Evolutionary conservation across 1,140 invertebrate species (phyloP), one percentile per base, ranked within the genome.

Genomic region (Nasonia longicornis): DNA sequence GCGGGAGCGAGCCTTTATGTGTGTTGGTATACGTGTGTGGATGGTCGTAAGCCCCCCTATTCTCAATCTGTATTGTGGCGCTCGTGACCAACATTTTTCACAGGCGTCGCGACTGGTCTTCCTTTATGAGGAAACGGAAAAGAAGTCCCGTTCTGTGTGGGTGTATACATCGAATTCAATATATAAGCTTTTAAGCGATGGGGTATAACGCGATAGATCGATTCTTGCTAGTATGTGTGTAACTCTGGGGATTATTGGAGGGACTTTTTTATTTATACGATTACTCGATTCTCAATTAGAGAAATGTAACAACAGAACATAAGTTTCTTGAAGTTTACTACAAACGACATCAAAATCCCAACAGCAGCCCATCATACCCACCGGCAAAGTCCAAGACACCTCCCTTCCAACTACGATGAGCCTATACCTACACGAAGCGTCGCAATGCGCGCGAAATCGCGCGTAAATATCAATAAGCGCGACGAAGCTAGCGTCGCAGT

Each of bases 401-500:
- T 71, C 35, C 35, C 67, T 1, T 26, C 3, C 10, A n/a, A 22
- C 4, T 6, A 31, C 35, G 38, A 42, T 35, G 20, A 58, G 52
- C 20, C 52, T 58, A 26, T 35, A 35, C 4, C 2, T 35, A 35
- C 31, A 58, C 6, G 1, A 6, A 16, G 20, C 29, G 26, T 2
- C 48, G 45, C 72, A 74, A 29, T 58, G 42, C 48, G 72, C 72
- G 45, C 14, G 52, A 71, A 71, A 71, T 79, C 67, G 38, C 70
- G 22, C 77, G 45, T 79, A 79, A 79, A 71, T 79, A 78, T 79
- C 67, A 79, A 79, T 79, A 71, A 71, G 26, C 48, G 31, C 66
- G 16, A 29, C 26, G 16, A 29, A 12, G 3, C 35, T 16, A 3
- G 3, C 35, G 6, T 29, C n/a, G 26, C 29, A 31, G n/a, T 64